phyloP scores from a whole-genome alignment of 2,113 vertebrate genomes.

The Indicator indicator region DNA sequence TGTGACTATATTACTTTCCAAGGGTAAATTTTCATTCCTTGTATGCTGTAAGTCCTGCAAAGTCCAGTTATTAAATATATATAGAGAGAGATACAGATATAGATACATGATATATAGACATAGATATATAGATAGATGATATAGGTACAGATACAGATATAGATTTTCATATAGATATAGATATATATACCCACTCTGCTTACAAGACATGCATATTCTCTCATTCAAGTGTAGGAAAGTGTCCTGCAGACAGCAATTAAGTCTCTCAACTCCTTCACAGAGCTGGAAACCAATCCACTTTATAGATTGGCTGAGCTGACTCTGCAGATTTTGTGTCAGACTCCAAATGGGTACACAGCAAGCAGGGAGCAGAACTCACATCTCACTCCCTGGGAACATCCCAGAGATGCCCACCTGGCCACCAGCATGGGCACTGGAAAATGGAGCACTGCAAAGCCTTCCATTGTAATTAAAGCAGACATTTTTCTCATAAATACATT shows the following conservation, averaged over 20 bases:
- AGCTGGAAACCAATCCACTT: neutral
- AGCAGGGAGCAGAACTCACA: neutral
- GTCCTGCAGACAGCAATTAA: neutral
- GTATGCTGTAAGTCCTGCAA: neutral
- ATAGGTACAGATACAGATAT: too few species aligned
- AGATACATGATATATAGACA: too few species aligned
- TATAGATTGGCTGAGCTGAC: neutral
- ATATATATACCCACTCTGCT: neutral
- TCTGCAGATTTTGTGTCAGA: neutral
- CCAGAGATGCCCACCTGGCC: neutral
- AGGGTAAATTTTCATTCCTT: neutral
- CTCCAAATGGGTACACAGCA: fast-evolving
- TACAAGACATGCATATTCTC: neutral
- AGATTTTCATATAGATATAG: too few species aligned
- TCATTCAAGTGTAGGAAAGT: neutral
- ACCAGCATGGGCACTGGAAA: neutral
- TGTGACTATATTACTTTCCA: neutral
- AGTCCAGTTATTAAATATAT: neutral
- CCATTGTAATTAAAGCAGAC: fast-evolving
- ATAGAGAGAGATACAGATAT: too few species aligned
- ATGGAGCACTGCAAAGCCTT: neutral
- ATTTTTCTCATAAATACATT: neutral
- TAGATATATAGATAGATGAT: too few species aligned
- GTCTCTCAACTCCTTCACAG: neutral
- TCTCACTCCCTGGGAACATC: neutral